These are phyloP conservation scores for Leptogaster cylindrica DNA, from an alignment of 2,888 invertebrate species.

Conservation along the genomic window DNA sequence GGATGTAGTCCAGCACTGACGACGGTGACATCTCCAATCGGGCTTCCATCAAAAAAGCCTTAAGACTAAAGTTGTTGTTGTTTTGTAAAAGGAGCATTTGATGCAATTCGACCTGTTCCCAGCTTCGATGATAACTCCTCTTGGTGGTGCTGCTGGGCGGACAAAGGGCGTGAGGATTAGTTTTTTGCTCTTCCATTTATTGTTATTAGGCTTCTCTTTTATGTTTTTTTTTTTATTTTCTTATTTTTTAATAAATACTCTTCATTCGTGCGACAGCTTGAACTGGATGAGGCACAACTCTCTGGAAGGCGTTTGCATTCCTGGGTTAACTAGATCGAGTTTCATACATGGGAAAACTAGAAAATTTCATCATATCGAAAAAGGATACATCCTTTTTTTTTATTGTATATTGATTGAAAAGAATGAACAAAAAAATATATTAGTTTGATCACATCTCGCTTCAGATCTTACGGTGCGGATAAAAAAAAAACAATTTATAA, in stretches of 20 bases:
- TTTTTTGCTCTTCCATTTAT: no score
- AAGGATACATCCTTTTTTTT: background rate
- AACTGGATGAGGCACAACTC: conserved; percentile 19
- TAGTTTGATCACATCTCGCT: conserved; percentile 2
- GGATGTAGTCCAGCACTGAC: background rate
- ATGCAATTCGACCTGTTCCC: conserved; percentile 37
- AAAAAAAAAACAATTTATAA: no score
- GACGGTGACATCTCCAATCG: conserved; percentile 15
- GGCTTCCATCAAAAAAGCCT: conserved; percentile 29
- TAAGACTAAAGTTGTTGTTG: conserved; percentile 24
- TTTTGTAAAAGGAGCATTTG: conserved; percentile 13
- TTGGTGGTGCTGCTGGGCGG: conserved; percentile 8
- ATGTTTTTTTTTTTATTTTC: no score
- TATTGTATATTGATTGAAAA: background rate
- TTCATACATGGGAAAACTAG: conserved; percentile 25
- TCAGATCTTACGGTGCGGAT: background rate
- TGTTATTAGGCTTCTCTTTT: no score
- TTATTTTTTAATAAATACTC: background rate
- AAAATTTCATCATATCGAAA: background rate
- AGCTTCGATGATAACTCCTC: conserved; percentile 20
- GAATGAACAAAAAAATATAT: background rate
- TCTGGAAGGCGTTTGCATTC: conserved; percentile 8
- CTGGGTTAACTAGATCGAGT: conserved; percentile 35
- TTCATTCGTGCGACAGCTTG: background rate
- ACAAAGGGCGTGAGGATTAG: conserved; percentile 47